phyloP scores from a whole-genome alignment of 2,888 invertebrate genomes.

The Pachydiplax longipennis region DNA sequence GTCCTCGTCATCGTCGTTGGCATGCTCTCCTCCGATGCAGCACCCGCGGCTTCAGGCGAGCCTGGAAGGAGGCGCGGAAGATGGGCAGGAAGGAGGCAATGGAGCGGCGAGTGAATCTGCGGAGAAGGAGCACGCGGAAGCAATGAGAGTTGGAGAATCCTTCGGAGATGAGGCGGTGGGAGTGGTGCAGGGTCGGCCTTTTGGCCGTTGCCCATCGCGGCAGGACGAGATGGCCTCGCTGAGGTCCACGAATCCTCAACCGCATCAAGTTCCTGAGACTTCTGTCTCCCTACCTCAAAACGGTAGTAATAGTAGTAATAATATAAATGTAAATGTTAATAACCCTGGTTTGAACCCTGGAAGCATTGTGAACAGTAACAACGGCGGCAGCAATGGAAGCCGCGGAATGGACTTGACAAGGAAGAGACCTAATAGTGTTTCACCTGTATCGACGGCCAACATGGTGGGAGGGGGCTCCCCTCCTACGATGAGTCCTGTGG shows the following conservation, averaged over 20 bases:
- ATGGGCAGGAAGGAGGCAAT: not conserved
- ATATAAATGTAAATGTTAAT: slow-evolving; percentile 47
- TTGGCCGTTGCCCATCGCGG: slow-evolving; percentile 51
- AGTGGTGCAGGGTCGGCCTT: slow-evolving; percentile 51
- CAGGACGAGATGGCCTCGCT: slow-evolving; percentile 47
- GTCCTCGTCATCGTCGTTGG: slow-evolving; percentile 61
- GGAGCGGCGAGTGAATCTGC: not conserved
- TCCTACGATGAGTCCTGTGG: slow-evolving; percentile 45
- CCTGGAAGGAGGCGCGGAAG: slow-evolving; percentile 39
- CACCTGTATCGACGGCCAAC: slow-evolving; percentile 52
- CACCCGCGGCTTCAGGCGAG: slow-evolving; percentile 15
- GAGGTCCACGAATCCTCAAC: slow-evolving; percentile 52
- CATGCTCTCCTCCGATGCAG: slow-evolving; percentile 43
- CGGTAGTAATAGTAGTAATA: slow-evolving; percentile 55
- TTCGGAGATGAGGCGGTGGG: slow-evolving; percentile 51
- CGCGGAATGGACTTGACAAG: slow-evolving; percentile 58
- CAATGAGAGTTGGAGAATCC: not conserved
- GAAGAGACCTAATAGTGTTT: slow-evolving; percentile 56
- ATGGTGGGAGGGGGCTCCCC: slow-evolving; percentile 59
- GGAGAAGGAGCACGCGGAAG: slow-evolving; percentile 11
- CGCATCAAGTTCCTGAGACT: slow-evolving; percentile 56
- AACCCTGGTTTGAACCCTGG: slow-evolving; percentile 52
- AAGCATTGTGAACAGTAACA: slow-evolving; percentile 50
- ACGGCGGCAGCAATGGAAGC: slow-evolving; percentile 57
- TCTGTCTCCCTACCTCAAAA: slow-evolving; percentile 57